phyloP scores from a whole-genome alignment of 2,797 vertebrate species.

The Bovichtus diacanthus region DNA sequence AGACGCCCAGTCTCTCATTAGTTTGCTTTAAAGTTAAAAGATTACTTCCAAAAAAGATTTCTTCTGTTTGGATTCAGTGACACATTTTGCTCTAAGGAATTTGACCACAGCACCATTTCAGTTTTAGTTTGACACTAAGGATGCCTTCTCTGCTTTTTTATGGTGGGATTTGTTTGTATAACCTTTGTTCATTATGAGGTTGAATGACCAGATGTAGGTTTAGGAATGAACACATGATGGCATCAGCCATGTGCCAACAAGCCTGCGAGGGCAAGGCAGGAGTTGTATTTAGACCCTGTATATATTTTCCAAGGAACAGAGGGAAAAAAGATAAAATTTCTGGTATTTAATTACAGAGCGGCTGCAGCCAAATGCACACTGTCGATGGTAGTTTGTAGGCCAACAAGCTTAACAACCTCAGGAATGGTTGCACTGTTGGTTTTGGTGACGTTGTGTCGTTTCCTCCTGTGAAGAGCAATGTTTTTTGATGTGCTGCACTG shows the following conservation, averaged over 20 bases:
- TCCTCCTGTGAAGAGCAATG: conserved; percentile 40
- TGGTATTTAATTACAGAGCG: conserved; percentile 76
- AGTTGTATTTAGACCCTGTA: conserved; percentile 68
- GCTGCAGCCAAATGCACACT: conserved; percentile 51
- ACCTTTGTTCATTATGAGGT: conserved; percentile 39
- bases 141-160: conserved; percentile 13
- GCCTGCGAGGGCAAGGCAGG: conserved; percentile 53
- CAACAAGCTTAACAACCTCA: conserved; percentile 62
- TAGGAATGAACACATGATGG: conserved; percentile 47
- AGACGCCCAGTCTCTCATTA: conserved; percentile 20
- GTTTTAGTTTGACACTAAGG: conserved; percentile 28
- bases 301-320: conserved; percentile 61
- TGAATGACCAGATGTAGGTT: conserved; percentile 49
- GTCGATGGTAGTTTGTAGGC: conserved; percentile 67
- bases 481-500: conserved; percentile 42
- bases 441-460: conserved; percentile 66
- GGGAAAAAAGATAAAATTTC: conserved; percentile 47
- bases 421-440: conserved; percentile 68
- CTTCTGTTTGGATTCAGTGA: conserved; percentile 3
- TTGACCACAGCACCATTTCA: conserved; percentile 30
- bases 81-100: conserved; percentile 30
- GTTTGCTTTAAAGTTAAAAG: conserved; percentile 28
- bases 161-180: conserved; percentile 36
- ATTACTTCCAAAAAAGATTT: conserved; percentile 24
- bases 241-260: conserved; percentile 41